phyloP scores from a whole-genome alignment of 2,113 vertebrate species.

The Ophthalmotilapia sp. region DNA sequence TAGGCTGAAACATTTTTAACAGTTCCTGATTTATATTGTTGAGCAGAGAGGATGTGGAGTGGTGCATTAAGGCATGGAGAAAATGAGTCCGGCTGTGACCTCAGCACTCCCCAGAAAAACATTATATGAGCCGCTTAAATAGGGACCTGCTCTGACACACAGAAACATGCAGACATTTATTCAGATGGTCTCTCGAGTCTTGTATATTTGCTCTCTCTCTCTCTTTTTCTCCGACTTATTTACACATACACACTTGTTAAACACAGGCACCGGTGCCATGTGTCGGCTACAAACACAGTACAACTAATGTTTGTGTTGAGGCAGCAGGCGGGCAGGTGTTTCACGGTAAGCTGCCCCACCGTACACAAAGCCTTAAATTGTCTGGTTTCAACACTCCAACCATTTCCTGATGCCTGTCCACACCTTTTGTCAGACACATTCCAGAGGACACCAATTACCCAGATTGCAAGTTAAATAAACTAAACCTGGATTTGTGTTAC shows the following conservation, averaged over 20 bases:
- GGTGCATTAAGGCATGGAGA: constrained; percentile 15
- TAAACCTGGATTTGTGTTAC: constrained; percentile 9
- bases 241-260: neutral
- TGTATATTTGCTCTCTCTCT: neutral
- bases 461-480: constrained; percentile 3
- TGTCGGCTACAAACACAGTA: constrained; percentile 28
- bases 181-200: constrained; percentile 7
- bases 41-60: neutral
- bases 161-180: neutral
- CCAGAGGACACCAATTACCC: constrained; percentile 28
- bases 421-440: constrained; percentile 46
- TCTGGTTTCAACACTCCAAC: constrained; percentile 12
- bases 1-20: constrained; percentile 9
- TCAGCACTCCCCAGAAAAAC: constrained; percentile 10
- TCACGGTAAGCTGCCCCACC: constrained; percentile 7
- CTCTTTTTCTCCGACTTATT: neutral
- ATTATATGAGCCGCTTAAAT: neutral
- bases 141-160: neutral
- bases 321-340: constrained; percentile 54
- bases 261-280: constrained; percentile 1
- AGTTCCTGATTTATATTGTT: constrained; percentile 20
- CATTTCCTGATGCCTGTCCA: constrained; percentile 37
- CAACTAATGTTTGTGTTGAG: constrained; percentile 52
- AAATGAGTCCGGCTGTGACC: constrained; percentile 36
- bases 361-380: constrained; percentile 34